Percentiles rank a stretch among this genome's conserved stretches.
Evolutionary conservation across 2,888 invertebrate genomes (phyloP).

Genomic region (Rhagonycha lutea): DNA sequence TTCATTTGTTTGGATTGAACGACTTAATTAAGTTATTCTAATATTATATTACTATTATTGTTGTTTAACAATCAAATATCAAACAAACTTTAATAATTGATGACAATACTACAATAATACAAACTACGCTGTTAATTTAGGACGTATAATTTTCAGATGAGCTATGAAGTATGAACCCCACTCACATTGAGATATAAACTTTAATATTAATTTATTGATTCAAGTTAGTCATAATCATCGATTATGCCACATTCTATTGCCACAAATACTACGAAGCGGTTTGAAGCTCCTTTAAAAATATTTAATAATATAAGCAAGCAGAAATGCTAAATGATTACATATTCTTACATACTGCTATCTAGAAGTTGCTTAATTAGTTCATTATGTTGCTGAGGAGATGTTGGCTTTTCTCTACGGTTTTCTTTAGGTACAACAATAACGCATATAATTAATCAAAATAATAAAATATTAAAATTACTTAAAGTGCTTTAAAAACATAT

Average conservation of each 20-base stretch:
- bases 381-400: conserved; percentile 22
- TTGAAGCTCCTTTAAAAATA: conserved; percentile 3
- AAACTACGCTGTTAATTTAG: not conserved
- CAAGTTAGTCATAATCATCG: not conserved
- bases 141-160: not conserved
- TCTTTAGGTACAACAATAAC: conserved; percentile 5
- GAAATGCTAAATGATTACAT: conserved; percentile 13
- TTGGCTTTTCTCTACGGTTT: conserved; percentile 20
- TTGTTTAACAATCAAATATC: no score
- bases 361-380: conserved; percentile 26
- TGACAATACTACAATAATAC: not conserved
- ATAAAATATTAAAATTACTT: not conserved
- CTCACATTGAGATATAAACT: not conserved
- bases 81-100: not conserved
- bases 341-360: conserved; percentile 27
- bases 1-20: no score
- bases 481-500: not conserved
- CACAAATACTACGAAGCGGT: conserved; percentile 17
- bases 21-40: no score
- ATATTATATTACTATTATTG: no score
- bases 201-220: not conserved
- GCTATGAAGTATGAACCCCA: not conserved
- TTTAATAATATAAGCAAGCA: conserved; percentile 10
- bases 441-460: not conserved
- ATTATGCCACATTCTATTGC: not conserved